Conservation (phyloP, 2,113 vertebrate genomes). For the Zapornia atra region DNA sequence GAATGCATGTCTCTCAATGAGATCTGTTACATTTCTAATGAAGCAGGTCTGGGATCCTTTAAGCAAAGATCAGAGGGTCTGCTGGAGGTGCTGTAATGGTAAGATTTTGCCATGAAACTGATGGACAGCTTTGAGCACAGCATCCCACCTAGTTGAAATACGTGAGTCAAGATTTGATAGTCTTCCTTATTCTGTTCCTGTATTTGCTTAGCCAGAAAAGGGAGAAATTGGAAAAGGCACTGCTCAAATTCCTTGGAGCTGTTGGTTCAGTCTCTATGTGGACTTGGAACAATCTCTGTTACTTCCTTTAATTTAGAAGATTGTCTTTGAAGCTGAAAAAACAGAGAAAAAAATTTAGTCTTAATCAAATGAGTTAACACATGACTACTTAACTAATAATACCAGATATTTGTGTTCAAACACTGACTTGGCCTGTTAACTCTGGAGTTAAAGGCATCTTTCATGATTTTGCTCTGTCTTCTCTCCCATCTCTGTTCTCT, state of each 20-base stretch:
- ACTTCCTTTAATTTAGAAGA: not conserved
- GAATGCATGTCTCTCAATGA: not conserved
- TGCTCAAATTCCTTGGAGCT: not conserved
- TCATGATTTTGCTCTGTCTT: conserved; percentile 10
- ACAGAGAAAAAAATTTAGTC: not conserved
- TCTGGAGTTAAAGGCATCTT: not conserved
- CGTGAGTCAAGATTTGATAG: not conserved
- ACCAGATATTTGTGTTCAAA: not conserved
- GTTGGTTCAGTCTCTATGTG: not conserved
- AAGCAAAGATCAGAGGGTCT: not conserved
- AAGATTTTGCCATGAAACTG: not conserved
- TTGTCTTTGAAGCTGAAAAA: not conserved
- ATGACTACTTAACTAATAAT: not conserved
- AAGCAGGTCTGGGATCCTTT: not conserved
- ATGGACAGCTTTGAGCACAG: not conserved
- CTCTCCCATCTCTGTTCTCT: not conserved
- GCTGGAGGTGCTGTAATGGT: not conserved
- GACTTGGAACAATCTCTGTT: not conserved
- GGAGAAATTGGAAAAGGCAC: not conserved
- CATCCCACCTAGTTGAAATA: not conserved
- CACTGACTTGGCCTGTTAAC: not conserved
- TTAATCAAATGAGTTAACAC: not conserved
- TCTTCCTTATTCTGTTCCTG: not conserved
- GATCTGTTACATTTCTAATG: not conserved
- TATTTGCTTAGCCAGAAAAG: not conserved